Evolutionary conservation across 2,797 vertebrate genomes (phyloP), one percentile per base, ranked within the genome.

Genomic region (Protonibea diacanthus): DNA sequence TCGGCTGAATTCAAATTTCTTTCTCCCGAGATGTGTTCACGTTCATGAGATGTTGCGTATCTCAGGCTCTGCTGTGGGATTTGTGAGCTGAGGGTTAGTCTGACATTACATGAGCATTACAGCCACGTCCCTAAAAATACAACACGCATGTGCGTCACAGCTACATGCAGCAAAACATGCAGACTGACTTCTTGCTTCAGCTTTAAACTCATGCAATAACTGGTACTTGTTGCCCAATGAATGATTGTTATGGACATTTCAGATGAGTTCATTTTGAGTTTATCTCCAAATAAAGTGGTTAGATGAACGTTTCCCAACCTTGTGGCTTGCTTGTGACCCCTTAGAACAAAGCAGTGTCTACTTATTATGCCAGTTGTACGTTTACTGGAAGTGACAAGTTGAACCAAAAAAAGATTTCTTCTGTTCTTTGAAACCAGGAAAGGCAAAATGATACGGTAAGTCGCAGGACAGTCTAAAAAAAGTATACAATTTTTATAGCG

Each of bases 1-100:
- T 73, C 20, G 58, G 56, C 59, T 70, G 64, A 82, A 77, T 72
- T 40, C 25, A 23, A 67, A 29, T 20, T 61, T 63, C 76, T 76
- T 78, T 76, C 74, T 73, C 44, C 74, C 71, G 51, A 38, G 59
- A 18, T 60, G 40, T 29, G 57, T 63, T 74, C 66, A 60, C 55
- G 73, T 70, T 71, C 53, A 52, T 84, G 44, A 51, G 48, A 63
- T 27, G 58, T 66, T 71, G 48, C 74, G 38, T 11, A 51, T 60
- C 33, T 62, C 6, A 2, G 49, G 25, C 63, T 77, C 73, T 17
- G 42, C 48, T 11, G n/a, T 18, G 45, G 47, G 47, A 58, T 70
- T 55, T 48, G 18, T 47, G 55, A 74, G 70, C 27, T 74, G 14
- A 56, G 42, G 38, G 47, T 62, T 3, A 17, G 29, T n/a, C 21